Evolutionary conservation across 2,888 invertebrate genomes (phyloP), one percentile per base, ranked within the genome.

Genomic region (Ectropis crepuscularia): DNA sequence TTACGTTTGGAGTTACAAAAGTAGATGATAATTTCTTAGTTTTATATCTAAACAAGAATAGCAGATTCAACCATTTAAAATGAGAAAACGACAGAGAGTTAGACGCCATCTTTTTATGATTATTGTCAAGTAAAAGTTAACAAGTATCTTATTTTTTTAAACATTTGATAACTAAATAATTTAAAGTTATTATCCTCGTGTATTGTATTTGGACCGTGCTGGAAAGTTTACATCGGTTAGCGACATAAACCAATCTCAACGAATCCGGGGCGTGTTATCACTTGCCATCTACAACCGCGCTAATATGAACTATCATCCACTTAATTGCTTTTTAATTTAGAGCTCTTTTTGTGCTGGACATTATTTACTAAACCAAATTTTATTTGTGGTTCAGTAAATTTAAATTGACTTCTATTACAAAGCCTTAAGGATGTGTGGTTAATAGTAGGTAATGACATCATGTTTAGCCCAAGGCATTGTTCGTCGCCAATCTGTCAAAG

Each of bases 401-500:
- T 16, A 61, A 8, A n/a, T 45, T 45, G 38, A 6, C 16, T 12
- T 53, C n/a, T 65, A 49, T 11, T 5, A 0, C n/a, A 4, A 6
- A 9, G 0, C 0, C 7, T 10, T 60, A 65, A 55, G 53, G 39
- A 9, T 57, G 6, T 6, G 11, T 5, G 0, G 8, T 8, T 4
- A 53, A 39, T 43, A 38, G 0, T 48, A 6, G 28, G 5, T 12
- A 60, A 43, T 65, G 67, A 66, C 58, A 64, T 68, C 67, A 68
- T 45, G 73, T 76, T 74, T 76, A 67, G 78, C 78, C 74, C 59
- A 68, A 70, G 79, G 79, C 76, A 67, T 71, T 68, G 53, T 58
- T 75, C 70, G 72, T 71, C 73, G 75, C 59, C 74, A 78, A 83
- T 83, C 79, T 74, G 81, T 84, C 83, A 84, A 77, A 77, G 61